Conservation (phyloP, 2,113 vertebrate species). For the Dinomys branickii region DNA sequence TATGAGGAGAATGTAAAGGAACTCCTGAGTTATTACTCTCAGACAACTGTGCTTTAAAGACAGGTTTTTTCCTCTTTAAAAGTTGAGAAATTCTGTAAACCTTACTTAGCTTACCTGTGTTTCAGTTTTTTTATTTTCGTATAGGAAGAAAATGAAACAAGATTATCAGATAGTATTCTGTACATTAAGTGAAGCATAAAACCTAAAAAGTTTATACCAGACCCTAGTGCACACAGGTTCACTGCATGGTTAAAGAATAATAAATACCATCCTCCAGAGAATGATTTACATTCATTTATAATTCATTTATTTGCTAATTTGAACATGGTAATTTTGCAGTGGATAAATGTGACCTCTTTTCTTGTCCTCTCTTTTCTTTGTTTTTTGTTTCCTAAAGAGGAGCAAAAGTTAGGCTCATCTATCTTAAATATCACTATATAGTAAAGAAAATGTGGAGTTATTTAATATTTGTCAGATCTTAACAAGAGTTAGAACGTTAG, state of each 20-base stretch:
- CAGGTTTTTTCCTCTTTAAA: background rate
- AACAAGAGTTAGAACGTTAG: slow-evolving; percentile 11
- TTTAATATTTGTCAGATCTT: background rate
- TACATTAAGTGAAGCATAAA: slow-evolving; percentile 33
- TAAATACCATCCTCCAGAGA: background rate
- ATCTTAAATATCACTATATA: background rate
- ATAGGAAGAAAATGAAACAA: background rate
- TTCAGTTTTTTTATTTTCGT: background rate
- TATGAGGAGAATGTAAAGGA: background rate
- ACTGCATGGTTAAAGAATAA: background rate
- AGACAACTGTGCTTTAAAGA: background rate
- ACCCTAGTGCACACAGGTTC: background rate
- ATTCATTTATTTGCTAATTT: background rate
- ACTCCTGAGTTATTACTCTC: background rate
- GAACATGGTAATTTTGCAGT: background rate
- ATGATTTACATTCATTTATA: background rate
- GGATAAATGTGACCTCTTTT: background rate
- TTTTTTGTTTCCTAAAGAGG: background rate
- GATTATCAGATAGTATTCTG: background rate
- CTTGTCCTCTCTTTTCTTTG: background rate
- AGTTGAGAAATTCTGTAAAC: background rate
- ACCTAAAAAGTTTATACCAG: background rate
- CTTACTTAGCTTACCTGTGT: background rate
- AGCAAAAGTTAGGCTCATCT: background rate
- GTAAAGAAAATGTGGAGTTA: background rate